A percentile compares a stretch with the other conserved stretches of the same genome.
phyloP scores from a whole-genome alignment of 2,888 invertebrate species.

The Ecliptopera silaceata region DNA sequence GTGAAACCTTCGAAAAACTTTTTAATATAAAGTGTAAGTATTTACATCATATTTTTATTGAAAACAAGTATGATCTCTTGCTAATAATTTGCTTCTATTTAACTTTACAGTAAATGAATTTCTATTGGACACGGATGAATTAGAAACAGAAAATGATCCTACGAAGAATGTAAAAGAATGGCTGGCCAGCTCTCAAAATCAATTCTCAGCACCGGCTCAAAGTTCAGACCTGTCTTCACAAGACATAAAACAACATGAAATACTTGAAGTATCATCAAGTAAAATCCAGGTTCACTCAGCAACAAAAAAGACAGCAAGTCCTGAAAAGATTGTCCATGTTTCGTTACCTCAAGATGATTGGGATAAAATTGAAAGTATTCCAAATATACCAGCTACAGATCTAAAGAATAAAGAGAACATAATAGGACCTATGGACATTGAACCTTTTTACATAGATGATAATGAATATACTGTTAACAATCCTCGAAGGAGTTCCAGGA shows the following conservation, averaged over 20 bases:
- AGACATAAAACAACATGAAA: slow-evolving; percentile 39
- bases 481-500: slow-evolving; percentile 68
- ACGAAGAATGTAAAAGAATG: slow-evolving; percentile 68
- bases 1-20: slow-evolving; percentile 58
- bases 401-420: slow-evolving; percentile 53
- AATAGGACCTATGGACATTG: slow-evolving; percentile 58
- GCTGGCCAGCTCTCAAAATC: slow-evolving; percentile 70
- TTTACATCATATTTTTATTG: not conserved
- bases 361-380: slow-evolving; percentile 71
- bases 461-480: slow-evolving; percentile 56
- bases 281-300: slow-evolving; percentile 59
- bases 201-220: slow-evolving; percentile 62
- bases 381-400: slow-evolving; percentile 57
- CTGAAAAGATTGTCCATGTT: slow-evolving; percentile 49
- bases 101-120: slow-evolving; percentile 63
- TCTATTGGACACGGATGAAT: slow-evolving; percentile 44
- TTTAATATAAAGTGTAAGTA: slow-evolving; percentile 63
- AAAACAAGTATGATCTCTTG: not conserved
- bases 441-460: slow-evolving; percentile 56
- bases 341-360: slow-evolving; percentile 66
- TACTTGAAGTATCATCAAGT: slow-evolving; percentile 51
- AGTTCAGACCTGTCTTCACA: slow-evolving; percentile 54
- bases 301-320: slow-evolving; percentile 45
- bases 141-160: slow-evolving; percentile 50
- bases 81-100: not conserved